phyloP scores from a whole-genome alignment of 2,888 invertebrate genomes.

The Tetragnatha montana region DNA sequence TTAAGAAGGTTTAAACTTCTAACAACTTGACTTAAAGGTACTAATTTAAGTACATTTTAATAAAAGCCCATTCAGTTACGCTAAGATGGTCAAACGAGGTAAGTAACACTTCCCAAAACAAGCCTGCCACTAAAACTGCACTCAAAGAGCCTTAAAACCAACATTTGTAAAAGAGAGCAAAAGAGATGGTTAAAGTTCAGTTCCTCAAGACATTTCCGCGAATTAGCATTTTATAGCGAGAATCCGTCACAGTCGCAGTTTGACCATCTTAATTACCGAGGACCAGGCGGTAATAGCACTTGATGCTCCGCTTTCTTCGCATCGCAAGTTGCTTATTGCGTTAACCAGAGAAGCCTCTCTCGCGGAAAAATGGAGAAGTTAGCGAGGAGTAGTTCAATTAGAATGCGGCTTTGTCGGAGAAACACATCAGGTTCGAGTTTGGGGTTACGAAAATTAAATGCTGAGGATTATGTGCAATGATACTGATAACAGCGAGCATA shows the following conservation, averaged over 20 bases:
- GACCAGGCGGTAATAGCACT: neutral
- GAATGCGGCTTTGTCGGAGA: neutral
- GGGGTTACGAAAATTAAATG: no score
- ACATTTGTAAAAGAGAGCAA: neutral
- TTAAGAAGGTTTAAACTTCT: no score
- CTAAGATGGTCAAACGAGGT: no score
- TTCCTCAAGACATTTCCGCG: neutral
- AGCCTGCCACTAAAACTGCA: no score
- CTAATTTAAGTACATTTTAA: no score
- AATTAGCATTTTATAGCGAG: constrained; percentile 29
- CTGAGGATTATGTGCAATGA: no score
- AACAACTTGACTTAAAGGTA: no score
- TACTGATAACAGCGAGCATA: no score
- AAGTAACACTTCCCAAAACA: no score
- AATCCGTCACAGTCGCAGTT: neutral
- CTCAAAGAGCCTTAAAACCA: neutral
- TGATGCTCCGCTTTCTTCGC: neutral
- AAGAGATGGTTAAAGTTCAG: neutral
- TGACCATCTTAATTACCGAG: neutral
- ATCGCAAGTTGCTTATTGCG: neutral
- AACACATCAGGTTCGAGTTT: neutral
- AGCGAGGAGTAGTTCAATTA: neutral
- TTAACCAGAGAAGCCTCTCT: neutral
- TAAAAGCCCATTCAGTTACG: no score
- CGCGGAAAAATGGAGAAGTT: neutral